Evolutionary conservation across 2,113 vertebrate species (phyloP).

Genomic region (Myotis lucifugus): DNA sequence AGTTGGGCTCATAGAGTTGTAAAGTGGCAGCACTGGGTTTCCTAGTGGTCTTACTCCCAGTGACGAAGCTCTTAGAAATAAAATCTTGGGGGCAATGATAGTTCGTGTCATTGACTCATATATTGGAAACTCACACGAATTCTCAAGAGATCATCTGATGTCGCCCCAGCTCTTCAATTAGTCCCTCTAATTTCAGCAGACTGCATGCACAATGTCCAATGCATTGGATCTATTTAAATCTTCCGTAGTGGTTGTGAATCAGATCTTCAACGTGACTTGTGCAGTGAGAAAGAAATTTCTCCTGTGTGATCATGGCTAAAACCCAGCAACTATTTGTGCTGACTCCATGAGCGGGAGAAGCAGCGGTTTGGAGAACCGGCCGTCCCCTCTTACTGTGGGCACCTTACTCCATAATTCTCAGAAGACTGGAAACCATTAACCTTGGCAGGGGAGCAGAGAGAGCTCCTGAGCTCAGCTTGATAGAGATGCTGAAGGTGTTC

Average conservation of each 20-base stretch:
- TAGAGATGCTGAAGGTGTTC: conserved; percentile 40
- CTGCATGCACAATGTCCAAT: background rate
- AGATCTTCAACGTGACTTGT: background rate
- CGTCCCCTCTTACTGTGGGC: conserved; percentile 4
- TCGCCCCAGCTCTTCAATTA: background rate
- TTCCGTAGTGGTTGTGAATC: background rate
- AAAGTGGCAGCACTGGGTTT: background rate
- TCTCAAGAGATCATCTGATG: background rate
- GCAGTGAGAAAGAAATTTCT: background rate
- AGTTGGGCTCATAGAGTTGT: background rate
- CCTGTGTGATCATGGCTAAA: background rate
- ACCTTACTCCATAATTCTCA: conserved; percentile 20
- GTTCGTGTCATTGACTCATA: background rate
- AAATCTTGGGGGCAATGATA: background rate
- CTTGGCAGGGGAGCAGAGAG: conserved; percentile 63
- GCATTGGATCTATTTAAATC: background rate
- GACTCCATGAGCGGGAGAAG: background rate
- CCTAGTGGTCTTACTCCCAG: background rate
- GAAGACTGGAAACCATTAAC: conserved; percentile 69
- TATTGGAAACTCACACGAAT: background rate
- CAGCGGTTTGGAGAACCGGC: background rate
- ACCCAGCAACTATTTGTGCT: background rate
- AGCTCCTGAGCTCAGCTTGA: conserved; percentile 55
- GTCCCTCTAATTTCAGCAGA: background rate
- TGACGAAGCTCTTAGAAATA: background rate